Conservation (phyloP, 2,888 invertebrate species). For the Kuschelorhynchus macadamiae region DNA sequence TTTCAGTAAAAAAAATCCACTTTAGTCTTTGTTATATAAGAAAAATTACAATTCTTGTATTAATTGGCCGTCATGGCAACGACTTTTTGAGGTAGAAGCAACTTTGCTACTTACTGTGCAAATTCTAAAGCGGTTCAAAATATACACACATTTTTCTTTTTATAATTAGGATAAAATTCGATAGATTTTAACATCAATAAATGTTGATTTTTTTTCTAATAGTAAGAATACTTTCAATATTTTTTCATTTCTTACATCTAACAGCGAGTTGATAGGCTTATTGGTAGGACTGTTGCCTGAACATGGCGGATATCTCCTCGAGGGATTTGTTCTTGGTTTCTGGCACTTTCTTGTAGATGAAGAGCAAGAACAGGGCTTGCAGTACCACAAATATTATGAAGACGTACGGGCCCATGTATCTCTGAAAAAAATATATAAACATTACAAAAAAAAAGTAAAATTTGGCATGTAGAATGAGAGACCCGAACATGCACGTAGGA, state of each 20-base stretch:
- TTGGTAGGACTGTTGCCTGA: conserved; percentile 79
- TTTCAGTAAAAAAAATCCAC: no score
- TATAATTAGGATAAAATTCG: conserved; percentile 8
- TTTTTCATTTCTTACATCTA: neutral
- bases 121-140: conserved; percentile 8
- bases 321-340: conserved; percentile 91
- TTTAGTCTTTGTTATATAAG: neutral
- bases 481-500: no score
- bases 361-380: conserved; percentile 80
- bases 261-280: conserved; percentile 60
- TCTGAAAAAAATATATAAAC: conserved; percentile 70
- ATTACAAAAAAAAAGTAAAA: no score
- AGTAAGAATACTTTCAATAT: conserved; percentile 29
- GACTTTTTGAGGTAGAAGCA: conserved; percentile 3
- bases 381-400: conserved; percentile 86
- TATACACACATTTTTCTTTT: conserved; percentile 20
- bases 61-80: neutral
- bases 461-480: no score
- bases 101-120: neutral
- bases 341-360: conserved; percentile 88
- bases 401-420: conserved; percentile 76
- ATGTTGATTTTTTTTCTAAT: conserved; percentile 11
- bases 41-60: neutral
- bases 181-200: conserved; percentile 18
- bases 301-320: conserved; percentile 88